phyloP scores from a whole-genome alignment of 2,113 vertebrate genomes.

The Callipepla squamata region DNA sequence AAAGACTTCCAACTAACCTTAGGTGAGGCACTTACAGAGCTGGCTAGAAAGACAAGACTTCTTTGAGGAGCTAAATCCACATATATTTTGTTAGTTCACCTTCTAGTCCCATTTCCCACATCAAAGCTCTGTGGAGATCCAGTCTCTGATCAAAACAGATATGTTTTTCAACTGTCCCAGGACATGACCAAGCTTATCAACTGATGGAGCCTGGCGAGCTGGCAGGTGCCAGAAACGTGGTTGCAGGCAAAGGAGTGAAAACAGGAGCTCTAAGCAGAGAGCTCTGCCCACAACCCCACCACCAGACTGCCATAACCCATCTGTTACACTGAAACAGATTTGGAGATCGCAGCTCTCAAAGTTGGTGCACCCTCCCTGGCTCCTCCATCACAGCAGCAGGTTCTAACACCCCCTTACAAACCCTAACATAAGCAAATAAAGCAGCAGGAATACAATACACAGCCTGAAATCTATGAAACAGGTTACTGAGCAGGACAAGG shows the following conservation, averaged over 20 bases:
- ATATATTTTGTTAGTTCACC: not conserved
- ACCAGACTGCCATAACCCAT: not conserved
- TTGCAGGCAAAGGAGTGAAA: not conserved
- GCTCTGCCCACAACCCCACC: not conserved
- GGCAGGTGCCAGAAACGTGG: not conserved
- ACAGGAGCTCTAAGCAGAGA: not conserved
- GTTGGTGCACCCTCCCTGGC: not conserved
- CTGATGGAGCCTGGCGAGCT: not conserved
- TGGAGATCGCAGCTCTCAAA: not conserved
- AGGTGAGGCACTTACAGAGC: not conserved
- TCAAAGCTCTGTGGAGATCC: not conserved
- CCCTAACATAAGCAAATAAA: not conserved
- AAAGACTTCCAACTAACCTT: not conserved
- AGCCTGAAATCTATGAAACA: not conserved
- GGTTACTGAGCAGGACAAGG: not conserved
- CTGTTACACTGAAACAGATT: not conserved
- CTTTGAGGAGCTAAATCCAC: not conserved
- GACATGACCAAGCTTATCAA: not conserved
- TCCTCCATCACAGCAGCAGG: not conserved
- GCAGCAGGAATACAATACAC: fast-evolving
- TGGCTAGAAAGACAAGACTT: not conserved
- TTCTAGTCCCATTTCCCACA: not conserved
- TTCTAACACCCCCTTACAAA: not conserved
- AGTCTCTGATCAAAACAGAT: not conserved
- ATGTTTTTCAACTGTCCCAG: not conserved